Evolutionary conservation across 1,140 invertebrate species (phyloP).

Genomic region (Leptinotarsa texana): DNA sequence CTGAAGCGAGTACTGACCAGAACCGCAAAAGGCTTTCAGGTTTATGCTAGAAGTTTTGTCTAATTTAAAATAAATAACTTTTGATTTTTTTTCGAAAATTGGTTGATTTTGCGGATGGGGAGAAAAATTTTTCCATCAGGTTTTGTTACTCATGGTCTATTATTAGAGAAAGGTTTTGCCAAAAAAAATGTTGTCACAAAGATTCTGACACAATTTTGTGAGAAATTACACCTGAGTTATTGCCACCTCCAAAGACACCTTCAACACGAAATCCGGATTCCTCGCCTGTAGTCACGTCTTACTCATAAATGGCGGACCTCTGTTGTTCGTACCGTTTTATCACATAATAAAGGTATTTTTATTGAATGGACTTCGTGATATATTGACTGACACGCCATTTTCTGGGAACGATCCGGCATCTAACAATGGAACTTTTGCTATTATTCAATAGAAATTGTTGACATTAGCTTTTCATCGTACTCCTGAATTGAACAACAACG

Average conservation of each 20-base stretch:
- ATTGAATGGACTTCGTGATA: neutral
- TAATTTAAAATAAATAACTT: too few relatives aligned
- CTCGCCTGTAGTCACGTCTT: neutral
- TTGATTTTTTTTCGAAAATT: too few relatives aligned
- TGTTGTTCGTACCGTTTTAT: neutral
- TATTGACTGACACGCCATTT: neutral
- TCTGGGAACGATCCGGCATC: neutral
- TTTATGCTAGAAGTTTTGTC: too few relatives aligned
- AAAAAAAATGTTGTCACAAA: neutral
- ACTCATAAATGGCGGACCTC: conserved; percentile 3
- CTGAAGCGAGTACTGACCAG: too few relatives aligned
- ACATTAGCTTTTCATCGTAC: too few relatives aligned
- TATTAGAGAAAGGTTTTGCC: too few relatives aligned
- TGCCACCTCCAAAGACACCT: neutral
- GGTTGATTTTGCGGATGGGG: too few relatives aligned
- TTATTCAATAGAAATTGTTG: neutral
- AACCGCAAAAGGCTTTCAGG: too few relatives aligned
- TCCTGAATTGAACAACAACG: too few relatives aligned
- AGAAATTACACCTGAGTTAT: neutral
- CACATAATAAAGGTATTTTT: neutral
- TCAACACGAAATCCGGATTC: neutral
- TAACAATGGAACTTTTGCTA: neutral
- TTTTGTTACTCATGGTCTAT: too few relatives aligned
- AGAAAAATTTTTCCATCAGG: too few relatives aligned
- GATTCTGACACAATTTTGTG: neutral